Conservation (phyloP, 1,140 invertebrate genomes). For the Orussus abietinus region DNA sequence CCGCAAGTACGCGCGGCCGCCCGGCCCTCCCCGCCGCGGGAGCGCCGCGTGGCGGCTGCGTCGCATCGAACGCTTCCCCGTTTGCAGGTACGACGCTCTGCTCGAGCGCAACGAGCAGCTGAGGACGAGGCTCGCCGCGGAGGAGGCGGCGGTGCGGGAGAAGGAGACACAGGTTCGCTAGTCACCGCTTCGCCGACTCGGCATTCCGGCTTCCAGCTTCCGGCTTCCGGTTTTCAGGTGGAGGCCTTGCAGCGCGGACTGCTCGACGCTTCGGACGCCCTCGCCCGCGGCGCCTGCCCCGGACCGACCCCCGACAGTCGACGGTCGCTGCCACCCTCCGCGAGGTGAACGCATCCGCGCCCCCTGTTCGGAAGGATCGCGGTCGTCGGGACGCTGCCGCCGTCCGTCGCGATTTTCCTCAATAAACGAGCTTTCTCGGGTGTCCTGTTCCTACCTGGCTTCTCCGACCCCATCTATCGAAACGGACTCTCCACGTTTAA, state of each 20-base stretch:
- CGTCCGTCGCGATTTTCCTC: no score
- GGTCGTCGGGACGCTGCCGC: no score
- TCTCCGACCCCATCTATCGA: no score
- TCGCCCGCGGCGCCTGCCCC: no score
- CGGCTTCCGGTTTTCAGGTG: conserved; percentile 17
- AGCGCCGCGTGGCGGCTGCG: neutral
- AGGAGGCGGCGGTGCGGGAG: conserved; percentile 17
- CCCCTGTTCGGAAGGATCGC: no score
- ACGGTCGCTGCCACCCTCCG: no score
- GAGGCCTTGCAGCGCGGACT: conserved; percentile 21
- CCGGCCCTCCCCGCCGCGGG: neutral
- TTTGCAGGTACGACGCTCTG: conserved; percentile 29
- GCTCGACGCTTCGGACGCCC: no score
- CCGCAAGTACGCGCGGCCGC: conserved; percentile 23
- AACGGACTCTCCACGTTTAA: no score
- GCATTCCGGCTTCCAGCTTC: neutral
- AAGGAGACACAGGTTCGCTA: conserved; percentile 21
- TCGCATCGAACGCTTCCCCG: conserved; percentile 1
- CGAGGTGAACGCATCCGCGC: no score
- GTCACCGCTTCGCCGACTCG: neutral
- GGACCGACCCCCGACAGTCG: no score
- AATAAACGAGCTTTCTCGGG: no score
- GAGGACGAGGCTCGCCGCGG: conserved; percentile 15
- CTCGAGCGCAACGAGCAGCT: conserved; percentile 25
- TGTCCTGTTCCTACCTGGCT: no score